Evolutionary conservation across 2,888 invertebrate species (phyloP), one percentile per base, ranked within the genome.

Genomic region (Pemphredon lugubris): DNA sequence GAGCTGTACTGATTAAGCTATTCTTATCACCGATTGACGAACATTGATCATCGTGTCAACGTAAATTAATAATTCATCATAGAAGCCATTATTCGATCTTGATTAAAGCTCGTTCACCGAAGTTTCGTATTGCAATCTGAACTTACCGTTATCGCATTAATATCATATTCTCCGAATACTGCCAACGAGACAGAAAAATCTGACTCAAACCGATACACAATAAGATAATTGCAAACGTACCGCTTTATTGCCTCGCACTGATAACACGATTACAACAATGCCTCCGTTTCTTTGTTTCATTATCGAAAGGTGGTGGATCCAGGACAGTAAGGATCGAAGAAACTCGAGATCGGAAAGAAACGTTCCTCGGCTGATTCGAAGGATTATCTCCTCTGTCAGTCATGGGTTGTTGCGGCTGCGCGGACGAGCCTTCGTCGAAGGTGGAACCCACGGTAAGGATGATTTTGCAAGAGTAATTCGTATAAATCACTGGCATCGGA

Each of bases 331-430:
- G 18, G 53, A 18, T 54, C 14, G 48, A 23, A 39, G 65, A 16
- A 21, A 53, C 39, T 53, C 44, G 68, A 47, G 66, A 78, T 18
- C 64, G 63, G 65, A 40, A 64, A 58, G 71, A 58, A 40, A 42
- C 60, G 42, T 54, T 34, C 30, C 37, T n/a, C 55, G 58, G 30
- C 39, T 57, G 44, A 57, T 64, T 39, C 34, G 58, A 61, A 48
- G 67, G 73, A 61, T 51, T 53, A 45, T 16, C 23, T 47, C 32
- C 39, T 42, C n/a, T n/a, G n/a, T 55, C 21, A 23, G 79, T 63
- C 34, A 88, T 88, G 87, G 83, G 83, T 57, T 88, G 87, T 57
- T 87, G 87, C 58, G 84, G 85, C 40, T 86, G 87, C 54, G 69
- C 82, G 54, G 87, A 88, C 65, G 87, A 88, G 40, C 71, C 79